phyloP scores from a whole-genome alignment of 2,113 vertebrate species.

The Capra hircus region DNA sequence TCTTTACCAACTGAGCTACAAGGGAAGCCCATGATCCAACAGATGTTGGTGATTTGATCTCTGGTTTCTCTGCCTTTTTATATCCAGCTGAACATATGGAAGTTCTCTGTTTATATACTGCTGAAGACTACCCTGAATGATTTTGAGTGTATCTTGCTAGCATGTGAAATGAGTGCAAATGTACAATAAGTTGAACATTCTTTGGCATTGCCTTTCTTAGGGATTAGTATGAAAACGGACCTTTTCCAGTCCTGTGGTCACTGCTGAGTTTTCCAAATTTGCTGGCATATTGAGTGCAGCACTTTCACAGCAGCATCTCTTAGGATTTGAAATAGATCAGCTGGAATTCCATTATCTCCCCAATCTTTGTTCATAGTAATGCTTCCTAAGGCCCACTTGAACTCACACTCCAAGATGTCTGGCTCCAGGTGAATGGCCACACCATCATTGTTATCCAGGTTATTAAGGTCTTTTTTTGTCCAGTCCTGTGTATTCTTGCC shows the following conservation, averaged over 20 bases:
- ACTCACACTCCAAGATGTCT: neutral
- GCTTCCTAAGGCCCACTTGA: neutral
- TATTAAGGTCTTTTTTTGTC: neutral
- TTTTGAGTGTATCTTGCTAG: neutral
- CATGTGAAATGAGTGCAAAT: neutral
- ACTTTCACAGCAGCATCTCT: neutral
- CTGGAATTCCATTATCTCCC: neutral
- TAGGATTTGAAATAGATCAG: neutral
- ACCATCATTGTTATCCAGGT: neutral
- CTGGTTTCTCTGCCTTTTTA: neutral
- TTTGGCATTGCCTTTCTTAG: neutral
- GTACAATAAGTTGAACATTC: neutral
- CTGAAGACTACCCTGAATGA: neutral
- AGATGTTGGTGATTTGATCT: neutral
- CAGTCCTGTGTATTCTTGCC: neutral
- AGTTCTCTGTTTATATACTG: neutral
- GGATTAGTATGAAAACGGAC: neutral
- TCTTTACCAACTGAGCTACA: neutral
- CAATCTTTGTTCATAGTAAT: neutral
- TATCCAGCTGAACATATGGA: neutral
- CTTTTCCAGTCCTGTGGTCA: neutral
- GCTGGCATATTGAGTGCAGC: neutral
- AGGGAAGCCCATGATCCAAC: neutral
- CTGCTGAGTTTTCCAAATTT: neutral
- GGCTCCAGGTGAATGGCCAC: neutral